A percentile compares a stretch with the other conserved stretches of the same genome.
Evolutionary conservation across 2,888 invertebrate species (phyloP).

Genomic region (Campaea margaritaria): DNA sequence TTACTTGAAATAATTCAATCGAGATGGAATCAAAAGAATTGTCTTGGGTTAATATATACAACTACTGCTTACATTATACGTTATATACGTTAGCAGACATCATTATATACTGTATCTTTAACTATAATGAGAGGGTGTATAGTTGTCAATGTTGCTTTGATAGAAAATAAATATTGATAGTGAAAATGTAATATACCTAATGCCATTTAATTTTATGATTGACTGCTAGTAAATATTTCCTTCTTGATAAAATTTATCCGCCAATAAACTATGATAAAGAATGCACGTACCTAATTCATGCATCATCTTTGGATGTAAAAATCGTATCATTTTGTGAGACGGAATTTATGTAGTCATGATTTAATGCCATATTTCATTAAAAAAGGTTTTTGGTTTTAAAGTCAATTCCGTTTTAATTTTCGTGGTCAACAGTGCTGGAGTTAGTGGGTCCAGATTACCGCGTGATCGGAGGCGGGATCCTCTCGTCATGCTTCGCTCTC

Average conservation of each 20-base stretch:
- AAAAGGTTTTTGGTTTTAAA: too few species aligned
- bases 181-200: not conserved
- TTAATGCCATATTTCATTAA: too few species aligned
- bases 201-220: not conserved
- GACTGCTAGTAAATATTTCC: not conserved
- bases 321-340: not conserved
- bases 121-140: too few species aligned
- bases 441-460: constrained; percentile 89
- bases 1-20: too few species aligned
- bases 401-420: not conserved
- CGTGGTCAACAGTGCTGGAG: constrained; percentile 87
- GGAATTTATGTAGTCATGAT: too few species aligned
- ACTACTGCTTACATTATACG: too few species aligned
- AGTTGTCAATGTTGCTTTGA: not conserved
- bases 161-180: not conserved
- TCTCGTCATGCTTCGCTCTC: constrained; percentile 88
- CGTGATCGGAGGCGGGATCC: constrained; percentile 88
- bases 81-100: too few species aligned
- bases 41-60: too few species aligned
- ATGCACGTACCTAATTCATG: not conserved
- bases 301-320: not conserved
- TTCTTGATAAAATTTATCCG: not conserved
- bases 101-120: too few species aligned
- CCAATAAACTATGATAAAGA: not conserved
- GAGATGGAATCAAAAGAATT: too few species aligned